Conservation (phyloP, 2,113 vertebrate species). For the Cyanistes caeruleus region DNA sequence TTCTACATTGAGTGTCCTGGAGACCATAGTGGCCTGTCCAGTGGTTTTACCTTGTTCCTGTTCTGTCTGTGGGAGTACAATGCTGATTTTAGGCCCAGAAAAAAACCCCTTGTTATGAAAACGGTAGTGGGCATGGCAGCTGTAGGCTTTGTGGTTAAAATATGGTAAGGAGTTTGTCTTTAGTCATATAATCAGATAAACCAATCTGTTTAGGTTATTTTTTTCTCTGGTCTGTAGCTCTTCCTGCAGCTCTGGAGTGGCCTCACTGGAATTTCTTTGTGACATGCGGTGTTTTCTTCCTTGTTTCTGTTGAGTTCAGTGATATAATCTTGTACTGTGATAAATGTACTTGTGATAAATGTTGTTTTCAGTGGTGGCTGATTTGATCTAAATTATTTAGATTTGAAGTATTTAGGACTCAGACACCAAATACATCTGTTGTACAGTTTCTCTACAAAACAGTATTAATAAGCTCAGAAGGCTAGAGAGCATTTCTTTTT, state of each 20-base stretch:
- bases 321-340: not conserved
- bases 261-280: not conserved
- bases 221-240: not conserved
- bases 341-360: not conserved
- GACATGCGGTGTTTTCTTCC: not conserved
- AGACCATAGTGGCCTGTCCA: not conserved
- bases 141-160: not conserved
- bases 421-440: not conserved
- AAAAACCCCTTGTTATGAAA: not conserved
- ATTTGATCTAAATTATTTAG: not conserved
- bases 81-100: not conserved
- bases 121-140: not conserved
- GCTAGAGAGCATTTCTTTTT: not conserved
- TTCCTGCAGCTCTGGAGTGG: not conserved
- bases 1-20: not conserved
- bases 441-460: not conserved
- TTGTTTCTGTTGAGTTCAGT: not conserved
- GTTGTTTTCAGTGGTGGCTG: not conserved
- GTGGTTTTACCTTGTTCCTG: not conserved
- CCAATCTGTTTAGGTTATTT: not conserved
- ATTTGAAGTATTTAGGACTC: not conserved
- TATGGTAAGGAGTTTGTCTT: not conserved
- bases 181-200: not conserved
- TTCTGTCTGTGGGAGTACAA: not conserved
- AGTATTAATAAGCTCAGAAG: not conserved